Evolutionary conservation across 2,888 invertebrate species (phyloP), one percentile per base, ranked within the genome.

Genomic region (Leucozona laternaria): DNA sequence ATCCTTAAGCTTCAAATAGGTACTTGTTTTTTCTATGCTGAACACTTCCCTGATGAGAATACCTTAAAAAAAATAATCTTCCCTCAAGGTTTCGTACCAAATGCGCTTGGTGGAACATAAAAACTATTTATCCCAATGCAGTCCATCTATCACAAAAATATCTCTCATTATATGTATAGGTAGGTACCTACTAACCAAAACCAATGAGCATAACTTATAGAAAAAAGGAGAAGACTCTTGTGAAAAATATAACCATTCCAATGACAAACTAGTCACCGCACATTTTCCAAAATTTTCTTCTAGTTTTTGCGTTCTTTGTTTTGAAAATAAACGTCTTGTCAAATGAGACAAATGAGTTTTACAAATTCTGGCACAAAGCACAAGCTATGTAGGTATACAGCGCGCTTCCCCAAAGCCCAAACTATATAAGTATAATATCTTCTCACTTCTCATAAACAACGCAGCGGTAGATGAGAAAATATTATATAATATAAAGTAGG

Each of bases 261-360:
- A 66, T 68, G 72, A 72, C 72, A 72, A 78, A 20, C 37, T 22
- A 73, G 55, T 57, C 78, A 73, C 55, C 62, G 45, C 58, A 53
- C 50, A 53, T 53, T 43, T 58, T 64, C 55, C 48, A 15, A 40
- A 31, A 37, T 58, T 17, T 57, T 57, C 10, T 31, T 11, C 17
- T 31, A 34, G 57, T 20, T 58, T 22, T 37, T 4, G 3, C 7
- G 1, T 31, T 37, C 15, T 40, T 34, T 25, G 2, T 20, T 37
- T 53, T 15, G 3, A 45, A 53, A 68, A 50, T 25, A 64, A 77
- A 53, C 43, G 62, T 73, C 68, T 83, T 83, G 83, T 82, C 82
- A 83, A 73, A 68, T 57, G 70, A 79, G 57, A 79, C 79, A 79
- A 84, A 79, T 64, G 75, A 70, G 53, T 76, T 71, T 37, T 45